Evolutionary conservation across 1,140 invertebrate species (phyloP).

Genomic region (Drosophila seguyi): DNA sequence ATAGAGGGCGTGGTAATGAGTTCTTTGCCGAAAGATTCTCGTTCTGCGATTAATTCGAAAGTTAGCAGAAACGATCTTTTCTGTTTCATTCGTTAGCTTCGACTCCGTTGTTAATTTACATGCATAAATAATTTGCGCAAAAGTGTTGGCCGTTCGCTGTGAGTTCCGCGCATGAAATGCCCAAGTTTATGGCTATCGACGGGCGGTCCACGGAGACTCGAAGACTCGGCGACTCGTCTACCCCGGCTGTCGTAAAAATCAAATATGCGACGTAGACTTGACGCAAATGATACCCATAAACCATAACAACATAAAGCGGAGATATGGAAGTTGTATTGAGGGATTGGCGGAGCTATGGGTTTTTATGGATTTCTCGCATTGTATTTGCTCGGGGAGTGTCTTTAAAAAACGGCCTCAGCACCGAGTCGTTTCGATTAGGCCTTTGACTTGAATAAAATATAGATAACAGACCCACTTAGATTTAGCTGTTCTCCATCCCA

Average conservation of each 20-base stretch:
- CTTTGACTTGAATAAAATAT: conserved; percentile 14
- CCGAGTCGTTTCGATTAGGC: conserved; percentile 13
- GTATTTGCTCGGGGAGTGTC: conserved; percentile 45
- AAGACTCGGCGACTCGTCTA: conserved; percentile 23
- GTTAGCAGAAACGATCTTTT: conserved; percentile 39
- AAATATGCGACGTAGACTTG: conserved; percentile 53
- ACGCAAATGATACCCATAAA: conserved; percentile 70
- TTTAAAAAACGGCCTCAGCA: background rate
- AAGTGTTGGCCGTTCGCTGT: conserved; percentile 22
- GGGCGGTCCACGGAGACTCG: conserved; percentile 34
- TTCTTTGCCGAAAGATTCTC: conserved; percentile 46
- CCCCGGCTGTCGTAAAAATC: conserved; percentile 56
- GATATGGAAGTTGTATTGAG: conserved; percentile 56
- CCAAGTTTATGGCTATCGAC: conserved; percentile 65
- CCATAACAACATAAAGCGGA: conserved; percentile 44
- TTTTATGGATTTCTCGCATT: conserved; percentile 31
- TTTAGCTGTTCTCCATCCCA: background rate
- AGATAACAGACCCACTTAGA: conserved; percentile 12
- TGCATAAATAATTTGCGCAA: conserved; percentile 68
- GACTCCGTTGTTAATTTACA: conserved; percentile 59
- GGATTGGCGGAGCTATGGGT: conserved; percentile 39
- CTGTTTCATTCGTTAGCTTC: conserved; percentile 24
- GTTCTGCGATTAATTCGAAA: conserved; percentile 63
- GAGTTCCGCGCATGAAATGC: conserved; percentile 60
- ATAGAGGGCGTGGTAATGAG: conserved; percentile 65